phyloP scores from a whole-genome alignment of 2,888 invertebrate genomes.

The Drosophila mayaguana region DNA sequence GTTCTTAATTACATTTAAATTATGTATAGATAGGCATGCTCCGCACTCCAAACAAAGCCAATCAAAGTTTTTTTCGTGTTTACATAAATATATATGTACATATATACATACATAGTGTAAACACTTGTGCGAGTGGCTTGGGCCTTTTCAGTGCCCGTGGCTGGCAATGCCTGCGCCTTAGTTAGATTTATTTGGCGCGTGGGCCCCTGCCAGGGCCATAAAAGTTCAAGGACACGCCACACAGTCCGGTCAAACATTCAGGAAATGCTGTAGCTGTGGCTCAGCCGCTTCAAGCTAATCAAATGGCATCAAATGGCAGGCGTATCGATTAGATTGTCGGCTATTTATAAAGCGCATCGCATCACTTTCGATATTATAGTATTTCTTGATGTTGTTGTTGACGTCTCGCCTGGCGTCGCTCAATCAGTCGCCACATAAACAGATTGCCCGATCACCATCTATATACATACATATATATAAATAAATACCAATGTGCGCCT shows the following conservation, averaged over 20 bases:
- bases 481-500: slow-evolving; percentile 41
- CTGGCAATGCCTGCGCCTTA: slow-evolving; percentile 13
- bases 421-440: slow-evolving; percentile 55
- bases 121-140: slow-evolving; percentile 27
- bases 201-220: slow-evolving; percentile 26
- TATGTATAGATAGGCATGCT: background rate
- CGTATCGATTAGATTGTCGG: slow-evolving; percentile 63
- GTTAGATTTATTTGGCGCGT: slow-evolving; percentile 55
- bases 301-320: slow-evolving; percentile 61
- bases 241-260: slow-evolving; percentile 44
- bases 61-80: slow-evolving; percentile 12
- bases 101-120: slow-evolving; percentile 7
- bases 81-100: background rate
- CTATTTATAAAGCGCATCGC: slow-evolving; percentile 46
- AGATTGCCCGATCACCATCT: slow-evolving; percentile 39
- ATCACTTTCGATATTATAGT: slow-evolving; percentile 14
- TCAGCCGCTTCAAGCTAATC: slow-evolving; percentile 41
- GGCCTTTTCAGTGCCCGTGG: slow-evolving; percentile 27
- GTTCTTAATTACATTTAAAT: slow-evolving; percentile 5
- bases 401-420: slow-evolving; percentile 28
- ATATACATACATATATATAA: background rate
- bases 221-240: slow-evolving; percentile 50
- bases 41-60: background rate
- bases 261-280: slow-evolving; percentile 46
- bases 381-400: slow-evolving; percentile 3